A percentile compares a stretch with the other conserved stretches of the same genome.
phyloP scores from a whole-genome alignment of 2,113 vertebrate genomes.

The Oenanthe melanoleuca region DNA sequence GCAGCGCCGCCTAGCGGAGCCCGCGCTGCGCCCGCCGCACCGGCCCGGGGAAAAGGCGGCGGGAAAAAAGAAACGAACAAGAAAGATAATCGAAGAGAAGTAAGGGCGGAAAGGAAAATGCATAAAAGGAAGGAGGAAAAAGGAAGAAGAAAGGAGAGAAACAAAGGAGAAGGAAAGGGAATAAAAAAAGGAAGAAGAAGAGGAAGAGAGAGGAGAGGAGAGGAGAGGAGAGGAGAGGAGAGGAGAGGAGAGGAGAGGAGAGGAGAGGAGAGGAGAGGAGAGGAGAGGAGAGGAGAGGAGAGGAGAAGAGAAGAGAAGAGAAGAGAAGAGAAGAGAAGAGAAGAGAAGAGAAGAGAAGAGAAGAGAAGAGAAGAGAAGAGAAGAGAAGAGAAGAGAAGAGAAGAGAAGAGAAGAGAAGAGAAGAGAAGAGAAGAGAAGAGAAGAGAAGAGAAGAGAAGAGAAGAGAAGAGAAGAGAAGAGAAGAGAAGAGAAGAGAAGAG shows the following conservation, averaged over 20 bases:
- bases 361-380: neutral
- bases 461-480: too few relatives aligned
- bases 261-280: too few relatives aligned
- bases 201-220: too few relatives aligned
- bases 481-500: too few relatives aligned
- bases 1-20: neutral
- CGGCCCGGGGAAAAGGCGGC: accelerated
- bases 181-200: neutral
- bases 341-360: too few relatives aligned
- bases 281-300: too few relatives aligned
- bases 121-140: neutral
- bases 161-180: neutral
- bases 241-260: too few relatives aligned
- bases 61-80: accelerated
- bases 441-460: accelerated
- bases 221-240: too few relatives aligned
- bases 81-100: neutral
- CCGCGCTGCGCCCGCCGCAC: neutral
- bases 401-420: too few relatives aligned
- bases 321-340: too few relatives aligned
- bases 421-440: accelerated
- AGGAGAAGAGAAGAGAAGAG: neutral
- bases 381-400: accelerated
- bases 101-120: neutral
- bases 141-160: too few relatives aligned